phyloP scores from a whole-genome alignment of 2,113 vertebrate species.

The Sceloporus tristichus region DNA sequence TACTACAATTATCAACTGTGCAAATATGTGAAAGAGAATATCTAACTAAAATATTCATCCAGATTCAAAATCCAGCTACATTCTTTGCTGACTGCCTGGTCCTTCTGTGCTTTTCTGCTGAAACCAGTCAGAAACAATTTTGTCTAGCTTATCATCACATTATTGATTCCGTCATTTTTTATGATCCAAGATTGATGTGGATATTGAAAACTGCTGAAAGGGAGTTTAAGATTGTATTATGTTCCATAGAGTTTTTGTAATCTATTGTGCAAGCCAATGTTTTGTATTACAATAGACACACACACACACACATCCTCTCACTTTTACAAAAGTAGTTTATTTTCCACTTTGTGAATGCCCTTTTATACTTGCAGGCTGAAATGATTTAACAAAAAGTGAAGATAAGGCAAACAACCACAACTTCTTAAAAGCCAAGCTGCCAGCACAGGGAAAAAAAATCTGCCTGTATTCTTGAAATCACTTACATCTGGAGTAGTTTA shows the following conservation, averaged over 20 bases:
- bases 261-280: slow-evolving; percentile 48
- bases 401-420: neutral
- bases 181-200: slow-evolving; percentile 66
- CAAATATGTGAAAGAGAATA: neutral
- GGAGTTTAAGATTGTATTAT: slow-evolving; percentile 60
- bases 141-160: slow-evolving; percentile 68
- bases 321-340: slow-evolving; percentile 6
- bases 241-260: slow-evolving; percentile 52
- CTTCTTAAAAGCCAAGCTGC: neutral
- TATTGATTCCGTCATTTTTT: slow-evolving; percentile 72
- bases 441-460: neutral
- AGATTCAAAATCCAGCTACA: slow-evolving; percentile 44
- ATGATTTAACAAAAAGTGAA: neutral
- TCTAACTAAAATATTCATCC: slow-evolving; percentile 24
- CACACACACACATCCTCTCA: slow-evolving; percentile 3
- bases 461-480: neutral
- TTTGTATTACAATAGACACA: slow-evolving; percentile 36
- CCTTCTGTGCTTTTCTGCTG: slow-evolving; percentile 52
- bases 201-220: slow-evolving; percentile 66
- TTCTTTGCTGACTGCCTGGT: slow-evolving; percentile 36
- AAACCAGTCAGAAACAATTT: slow-evolving; percentile 65
- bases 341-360: neutral
- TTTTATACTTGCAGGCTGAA: neutral
- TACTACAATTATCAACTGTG: neutral
- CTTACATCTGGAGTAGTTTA: neutral